Conservation (phyloP, 2,888 invertebrate species). For the Drosophila pseudotalamancana region DNA sequence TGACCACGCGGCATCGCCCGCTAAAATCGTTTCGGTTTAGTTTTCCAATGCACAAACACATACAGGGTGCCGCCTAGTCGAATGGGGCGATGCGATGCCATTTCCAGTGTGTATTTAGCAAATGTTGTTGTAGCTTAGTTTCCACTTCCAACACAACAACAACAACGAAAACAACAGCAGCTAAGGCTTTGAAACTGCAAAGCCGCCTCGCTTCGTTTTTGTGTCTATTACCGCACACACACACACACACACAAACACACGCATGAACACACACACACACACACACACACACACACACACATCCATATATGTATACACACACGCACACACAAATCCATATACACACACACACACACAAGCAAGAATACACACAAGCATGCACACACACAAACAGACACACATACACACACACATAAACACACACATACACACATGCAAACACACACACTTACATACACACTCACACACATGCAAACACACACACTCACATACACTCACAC, state of each 20-base stretch:
- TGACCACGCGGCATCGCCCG: slow-evolving; percentile 29
- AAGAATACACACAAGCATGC: no score
- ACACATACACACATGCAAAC: no score
- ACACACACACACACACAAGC: no score
- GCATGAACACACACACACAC: neutral
- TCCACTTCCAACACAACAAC: slow-evolving; percentile 60
- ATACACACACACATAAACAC: no score
- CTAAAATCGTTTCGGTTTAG: slow-evolving; percentile 59
- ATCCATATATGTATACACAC: neutral
- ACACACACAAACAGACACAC: no score
- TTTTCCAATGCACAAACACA: slow-evolving; percentile 69
- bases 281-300: neutral
- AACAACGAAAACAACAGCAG: slow-evolving; percentile 27
- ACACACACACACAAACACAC: slow-evolving; percentile 18
- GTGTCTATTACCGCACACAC: slow-evolving; percentile 62
- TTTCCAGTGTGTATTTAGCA: slow-evolving; percentile 79
- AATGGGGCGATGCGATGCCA: slow-evolving; percentile 20
- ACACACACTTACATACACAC: no score
- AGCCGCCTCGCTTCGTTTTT: slow-evolving; percentile 57
- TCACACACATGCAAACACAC: no score
- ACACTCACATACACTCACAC: no score
- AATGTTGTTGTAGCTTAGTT: slow-evolving; percentile 69
- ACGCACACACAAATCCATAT: no score
- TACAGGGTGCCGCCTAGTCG: slow-evolving; percentile 25
- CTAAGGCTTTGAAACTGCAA: slow-evolving; percentile 42